Conservation (phyloP, 2,888 invertebrate species). For the Drosophila dives region DNA sequence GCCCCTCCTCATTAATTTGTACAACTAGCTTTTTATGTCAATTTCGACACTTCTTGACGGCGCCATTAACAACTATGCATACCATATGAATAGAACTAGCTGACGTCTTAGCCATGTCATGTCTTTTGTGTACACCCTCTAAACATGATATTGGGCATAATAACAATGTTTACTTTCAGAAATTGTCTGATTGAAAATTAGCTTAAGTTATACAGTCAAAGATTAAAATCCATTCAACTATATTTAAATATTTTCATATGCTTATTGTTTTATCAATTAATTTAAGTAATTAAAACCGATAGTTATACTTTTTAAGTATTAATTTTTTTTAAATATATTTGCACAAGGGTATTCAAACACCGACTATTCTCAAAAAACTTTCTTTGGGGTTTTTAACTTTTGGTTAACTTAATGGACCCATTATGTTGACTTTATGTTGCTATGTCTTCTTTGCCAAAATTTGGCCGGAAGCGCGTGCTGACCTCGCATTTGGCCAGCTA, state of each 20-base stretch:
- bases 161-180: background rate
- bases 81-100: constrained; percentile 30
- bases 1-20: background rate
- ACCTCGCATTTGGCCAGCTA: constrained; percentile 56
- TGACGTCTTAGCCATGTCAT: constrained; percentile 41
- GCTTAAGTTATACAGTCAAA: background rate
- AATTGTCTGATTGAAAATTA: background rate
- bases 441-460: constrained; percentile 10
- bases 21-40: constrained; percentile 21
- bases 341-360: constrained; percentile 16
- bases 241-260: background rate
- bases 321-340: background rate
- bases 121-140: background rate
- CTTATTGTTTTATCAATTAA: background rate
- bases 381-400: constrained; percentile 6
- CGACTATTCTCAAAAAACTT: background rate
- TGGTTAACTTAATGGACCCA: constrained; percentile 61
- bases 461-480: constrained; percentile 70
- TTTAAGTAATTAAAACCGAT: background rate
- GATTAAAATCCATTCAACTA: background rate
- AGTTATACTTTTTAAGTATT: too few species aligned
- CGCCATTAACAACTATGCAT: constrained; percentile 52
- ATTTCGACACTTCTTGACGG: constrained; percentile 51
- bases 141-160: background rate
- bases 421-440: constrained; percentile 42